Evolutionary conservation across 2,113 vertebrate genomes (phyloP), one percentile per base, ranked within the genome.

Genomic region (Chaetops frenatus): DNA sequence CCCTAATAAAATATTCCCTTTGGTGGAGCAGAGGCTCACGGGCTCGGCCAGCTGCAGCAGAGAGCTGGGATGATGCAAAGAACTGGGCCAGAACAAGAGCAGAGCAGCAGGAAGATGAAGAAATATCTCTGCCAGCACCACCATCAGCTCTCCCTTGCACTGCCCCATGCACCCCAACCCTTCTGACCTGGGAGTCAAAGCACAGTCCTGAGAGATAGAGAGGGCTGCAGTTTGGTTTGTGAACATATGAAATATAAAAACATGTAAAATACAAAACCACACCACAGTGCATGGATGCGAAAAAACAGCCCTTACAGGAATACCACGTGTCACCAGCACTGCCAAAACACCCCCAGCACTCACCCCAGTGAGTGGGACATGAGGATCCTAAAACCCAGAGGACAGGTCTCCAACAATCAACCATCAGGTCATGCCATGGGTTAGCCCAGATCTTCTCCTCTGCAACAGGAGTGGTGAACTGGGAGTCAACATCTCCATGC

Each of bases 1-100:
- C 5, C 0, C 58, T 92, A 81, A 94, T 96, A 90, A 96, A 94
- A 89, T 91, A 96, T 96, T 96, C 93, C 93, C 92, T 96, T 96
- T 95, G 81, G 93, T 78, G 79, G 85, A 82, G 90, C 85, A 58
- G 81, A 93, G 90, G 79, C 81, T 88, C 56, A 31, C 1, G 25
- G 78, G 92, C 84, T 76, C 57, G 69, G 69, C 24, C 69, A 64
- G 83, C 73, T 44, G n/a, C 7, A 1, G 78, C 6, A 5, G 66
- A 61, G 77, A 82, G 76, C 36, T 53, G 79, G n/a, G 48, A 24
- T 15, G 51, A 45, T 21, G 48, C 0, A 8, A 44, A 64, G 58
- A 64, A 44, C 77, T 9, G 35, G 48, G 44, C 65, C 67, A 74
- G n/a, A 0, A 6, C 0, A 6, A 70, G 88, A 54, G 85, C 3